These are phyloP conservation scores for Notechis scutatus DNA, from an alignment of 2,113 vertebrate genomes.

Conservation along the genomic window DNA sequence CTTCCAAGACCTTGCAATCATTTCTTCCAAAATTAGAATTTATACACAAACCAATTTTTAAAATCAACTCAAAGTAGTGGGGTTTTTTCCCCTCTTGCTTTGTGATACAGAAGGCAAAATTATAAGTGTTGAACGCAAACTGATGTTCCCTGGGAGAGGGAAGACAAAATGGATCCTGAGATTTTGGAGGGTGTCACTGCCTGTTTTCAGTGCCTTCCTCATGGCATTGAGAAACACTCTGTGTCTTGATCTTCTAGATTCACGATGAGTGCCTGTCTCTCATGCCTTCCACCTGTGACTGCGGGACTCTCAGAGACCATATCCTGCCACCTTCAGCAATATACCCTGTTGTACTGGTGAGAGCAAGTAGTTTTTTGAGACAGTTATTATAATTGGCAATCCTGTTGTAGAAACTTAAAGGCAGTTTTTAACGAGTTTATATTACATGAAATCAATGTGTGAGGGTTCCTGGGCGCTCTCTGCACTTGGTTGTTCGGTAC, in stretches of 20 bases:
- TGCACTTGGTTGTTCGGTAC: background rate
- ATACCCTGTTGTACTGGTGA: constrained; percentile 82
- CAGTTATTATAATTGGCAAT: background rate
- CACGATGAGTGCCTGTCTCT: constrained; percentile 79
- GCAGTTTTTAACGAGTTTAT: background rate
- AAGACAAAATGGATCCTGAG: background rate
- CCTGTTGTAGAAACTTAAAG: background rate
- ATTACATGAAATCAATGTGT: background rate
- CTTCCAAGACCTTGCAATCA: background rate
- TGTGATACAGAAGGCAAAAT: background rate
- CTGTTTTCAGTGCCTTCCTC: background rate
- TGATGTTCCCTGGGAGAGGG: background rate
- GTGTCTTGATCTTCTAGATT: constrained; percentile 66
- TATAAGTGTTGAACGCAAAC: background rate
- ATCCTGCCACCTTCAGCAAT: constrained; percentile 88
- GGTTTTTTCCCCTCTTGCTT: background rate
- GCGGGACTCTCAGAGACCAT: constrained; percentile 83
- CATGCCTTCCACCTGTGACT: constrained; percentile 73
- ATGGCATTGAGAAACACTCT: background rate
- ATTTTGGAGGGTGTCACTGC: background rate
- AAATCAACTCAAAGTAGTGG: background rate
- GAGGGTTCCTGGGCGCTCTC: background rate
- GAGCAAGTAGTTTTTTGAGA: background rate
- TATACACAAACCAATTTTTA: background rate
- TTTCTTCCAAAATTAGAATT: background rate